Evolutionary conservation across 2,797 vertebrate species (phyloP), one percentile per base, ranked within the genome.

Genomic region (Alosa sapidissima): DNA sequence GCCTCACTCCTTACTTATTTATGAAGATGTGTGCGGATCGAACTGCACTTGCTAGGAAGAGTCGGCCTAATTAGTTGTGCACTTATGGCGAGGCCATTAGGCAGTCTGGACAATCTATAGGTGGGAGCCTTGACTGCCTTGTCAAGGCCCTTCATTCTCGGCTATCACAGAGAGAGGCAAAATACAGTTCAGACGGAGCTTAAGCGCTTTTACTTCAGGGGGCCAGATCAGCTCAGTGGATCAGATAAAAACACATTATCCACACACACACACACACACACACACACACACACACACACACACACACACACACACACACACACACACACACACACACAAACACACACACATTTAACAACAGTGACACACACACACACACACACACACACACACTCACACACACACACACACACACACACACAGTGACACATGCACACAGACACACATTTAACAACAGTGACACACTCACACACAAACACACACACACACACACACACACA

Each of bases 1-100:
- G 90, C 92, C 93, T 90, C 89, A 84, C 86, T 91, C 92, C 92
- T 94, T 93, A 94, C 93, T 95, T 95, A 95, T 96, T 95, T 93
- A 95, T 95, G 94, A 95, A 94, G 93, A 92, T 91, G 92, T 85
- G 55, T 92, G 93, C 94, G 91, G 90, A 92, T 93, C 86, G 68
- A 87, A 92, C 91, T 93, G 90, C 91, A 90, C 92, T 94, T 89
- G 90, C 90, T 90, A 88, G 89, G 81, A 81, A 72, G 28, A 49
- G 72, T 75, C 85, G 62, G 85, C 84, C 92, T 93, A 93, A 95
- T 95, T 94, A 94, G 91, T 88, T 89, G 85, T 82, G 91, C 93
- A 89, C 94, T 94, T 95, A 72, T 72, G 65, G 65, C 33, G 2
- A 4, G 13, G 9, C 28, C 65, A 72, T 72, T 72, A 72, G 65